Evolutionary conservation across 2,797 vertebrate species (phyloP).

Genomic region (Brachymystax lenok): DNA sequence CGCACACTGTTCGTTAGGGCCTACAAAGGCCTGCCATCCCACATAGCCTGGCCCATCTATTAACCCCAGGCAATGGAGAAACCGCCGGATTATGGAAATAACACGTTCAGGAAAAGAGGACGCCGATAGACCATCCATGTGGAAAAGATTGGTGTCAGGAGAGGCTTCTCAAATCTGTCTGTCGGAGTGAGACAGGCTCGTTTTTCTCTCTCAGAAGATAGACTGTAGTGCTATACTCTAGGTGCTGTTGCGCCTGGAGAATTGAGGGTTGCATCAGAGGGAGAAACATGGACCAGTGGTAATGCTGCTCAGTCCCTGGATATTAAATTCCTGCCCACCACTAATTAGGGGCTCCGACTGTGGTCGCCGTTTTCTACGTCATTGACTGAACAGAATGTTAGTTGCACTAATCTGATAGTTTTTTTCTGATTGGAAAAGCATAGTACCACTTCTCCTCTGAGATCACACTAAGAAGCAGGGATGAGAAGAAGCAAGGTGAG

Average conservation of each 20-base stretch:
- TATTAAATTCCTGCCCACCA: constrained; percentile 60
- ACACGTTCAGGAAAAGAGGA: constrained; percentile 75
- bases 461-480: not conserved
- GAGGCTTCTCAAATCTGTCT: constrained; percentile 53
- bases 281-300: constrained; percentile 57
- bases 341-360: constrained; percentile 59
- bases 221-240: constrained; percentile 8
- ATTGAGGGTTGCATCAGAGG: constrained; percentile 59
- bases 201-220: constrained; percentile 56
- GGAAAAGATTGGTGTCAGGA: constrained; percentile 75
- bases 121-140: constrained; percentile 73
- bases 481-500: constrained; percentile 32
- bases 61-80: constrained; percentile 83
- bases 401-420: constrained; percentile 56
- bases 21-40: constrained; percentile 90
- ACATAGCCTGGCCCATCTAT: constrained; percentile 88
- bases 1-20: constrained; percentile 87
- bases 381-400: constrained; percentile 57
- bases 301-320: not conserved
- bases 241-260: constrained; percentile 59
- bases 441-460: not conserved
- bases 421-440: constrained; percentile 44
- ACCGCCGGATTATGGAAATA: constrained; percentile 82
- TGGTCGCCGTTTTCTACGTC: constrained; percentile 59
- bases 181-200: constrained; percentile 41